phyloP scores from a whole-genome alignment of 2,888 invertebrate genomes.

The Conomelus anceps region DNA sequence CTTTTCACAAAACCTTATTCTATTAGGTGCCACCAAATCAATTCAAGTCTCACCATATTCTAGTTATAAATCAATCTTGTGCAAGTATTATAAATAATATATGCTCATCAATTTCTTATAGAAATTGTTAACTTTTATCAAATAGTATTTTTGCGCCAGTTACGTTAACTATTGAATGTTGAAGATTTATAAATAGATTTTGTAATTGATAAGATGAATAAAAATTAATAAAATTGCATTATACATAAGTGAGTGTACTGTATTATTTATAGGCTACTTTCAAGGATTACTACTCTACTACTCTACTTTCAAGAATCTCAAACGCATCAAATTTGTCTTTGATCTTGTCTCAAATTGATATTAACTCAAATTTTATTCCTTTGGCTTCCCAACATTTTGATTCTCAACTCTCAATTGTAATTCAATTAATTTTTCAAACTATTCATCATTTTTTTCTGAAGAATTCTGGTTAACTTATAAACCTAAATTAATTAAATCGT shows the following conservation, averaged over 20 bases:
- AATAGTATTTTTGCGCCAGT: background rate
- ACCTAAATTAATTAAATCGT: no score
- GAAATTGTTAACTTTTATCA: background rate
- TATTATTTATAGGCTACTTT: no score
- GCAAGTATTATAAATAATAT: background rate
- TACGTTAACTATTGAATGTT: background rate
- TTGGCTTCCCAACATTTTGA: no score
- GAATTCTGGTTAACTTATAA: no score
- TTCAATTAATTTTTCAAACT: no score
- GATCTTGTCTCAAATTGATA: no score
- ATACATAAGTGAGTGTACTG: background rate
- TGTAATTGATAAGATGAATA: background rate
- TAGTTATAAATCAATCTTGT: background rate
- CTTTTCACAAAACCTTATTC: background rate
- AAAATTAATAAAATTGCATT: background rate
- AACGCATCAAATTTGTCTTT: no score
- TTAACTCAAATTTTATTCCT: no score
- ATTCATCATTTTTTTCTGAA: no score
- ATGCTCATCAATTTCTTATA: background rate
- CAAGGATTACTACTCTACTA: no score
- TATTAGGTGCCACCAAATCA: background rate
- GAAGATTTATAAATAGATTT: background rate
- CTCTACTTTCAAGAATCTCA: no score
- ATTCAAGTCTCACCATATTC: background rate
- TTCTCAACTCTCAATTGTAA: no score